Evolutionary conservation across 2,113 vertebrate genomes (phyloP), one percentile per base, ranked within the genome.

Genomic region (Poeciliopsis turrubarensis): DNA sequence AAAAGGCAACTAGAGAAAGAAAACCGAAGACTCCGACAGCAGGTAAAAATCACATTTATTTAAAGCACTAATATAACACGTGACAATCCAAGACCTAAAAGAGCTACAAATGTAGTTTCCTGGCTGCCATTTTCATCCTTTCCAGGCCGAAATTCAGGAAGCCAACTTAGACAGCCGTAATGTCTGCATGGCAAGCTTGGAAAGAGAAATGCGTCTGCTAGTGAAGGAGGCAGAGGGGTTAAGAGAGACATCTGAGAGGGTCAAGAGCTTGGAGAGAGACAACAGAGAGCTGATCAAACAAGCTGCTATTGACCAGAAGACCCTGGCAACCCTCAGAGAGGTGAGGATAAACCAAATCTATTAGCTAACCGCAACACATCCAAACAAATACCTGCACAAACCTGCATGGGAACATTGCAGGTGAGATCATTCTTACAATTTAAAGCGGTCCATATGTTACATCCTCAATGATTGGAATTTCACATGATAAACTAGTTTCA

Each of bases 261-360:
- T 97, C 71, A 96, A 96, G 91, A 95, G 95, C 75, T 93, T 97
- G 80, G 97, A 99, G 91, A 95, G 94, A 82, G 96, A 97, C 77
- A 97, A 96, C 88, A 95, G 96, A 91, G 96, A 98, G 85, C 95
- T 98, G 84, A 88, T 92, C 86, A 96, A 98, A 85, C 96, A 97
- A 84, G 90, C 95, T 79, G 96, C 96, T 68, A 95, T 98, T 72
- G 95, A 97, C 90, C 96, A 96, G 37, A 95, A 92, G 92, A 97
- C 96, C 4, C 93, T 99, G 83, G 92, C 92, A 30, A 96, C 96
- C 0, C 89, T 99, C 73, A 93, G 97, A 89, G 96, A 98, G 96
- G 97, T 98, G 93, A 94, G 81, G 15, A 70, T 76, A 80, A 76
- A 80, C 54, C 26, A 10, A 68, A 41, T 60, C 47, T 54, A 17